phyloP scores from a whole-genome alignment of 1,140 invertebrate genomes.

The Cotesia glomerata region DNA sequence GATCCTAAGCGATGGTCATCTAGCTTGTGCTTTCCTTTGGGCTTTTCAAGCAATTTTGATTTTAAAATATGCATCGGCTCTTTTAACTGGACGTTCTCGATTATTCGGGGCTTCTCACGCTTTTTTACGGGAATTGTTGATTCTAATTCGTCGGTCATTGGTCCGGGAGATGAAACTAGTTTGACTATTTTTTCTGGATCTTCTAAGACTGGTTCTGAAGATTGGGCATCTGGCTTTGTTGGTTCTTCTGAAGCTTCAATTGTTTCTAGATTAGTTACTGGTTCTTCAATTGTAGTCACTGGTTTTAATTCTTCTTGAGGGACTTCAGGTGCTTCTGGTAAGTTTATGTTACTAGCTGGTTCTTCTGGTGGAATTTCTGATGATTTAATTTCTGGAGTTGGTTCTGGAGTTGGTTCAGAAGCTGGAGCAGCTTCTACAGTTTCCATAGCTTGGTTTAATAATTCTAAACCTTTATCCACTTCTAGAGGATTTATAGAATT shows the following conservation, averaged over 20 bases:
- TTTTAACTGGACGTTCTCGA: constrained; percentile 55
- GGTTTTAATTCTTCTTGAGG: too few relatives aligned
- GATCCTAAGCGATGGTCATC: constrained; percentile 39
- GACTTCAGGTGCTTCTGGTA: too few relatives aligned
- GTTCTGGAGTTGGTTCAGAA: neutral
- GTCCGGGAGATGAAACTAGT: neutral
- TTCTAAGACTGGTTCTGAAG: neutral
- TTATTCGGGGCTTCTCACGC: constrained; percentile 59
- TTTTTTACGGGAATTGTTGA: constrained; percentile 54
- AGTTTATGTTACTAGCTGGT: too few relatives aligned
- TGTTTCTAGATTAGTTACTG: too few relatives aligned
- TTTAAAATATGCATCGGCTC: constrained; percentile 56
- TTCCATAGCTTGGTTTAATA: too few relatives aligned
- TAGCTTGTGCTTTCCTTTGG: constrained; percentile 51
- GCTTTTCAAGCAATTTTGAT: constrained; percentile 52
- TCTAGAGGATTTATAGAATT: too few relatives aligned
- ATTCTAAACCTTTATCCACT: too few relatives aligned
- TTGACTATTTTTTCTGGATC: neutral
- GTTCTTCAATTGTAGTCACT: too few relatives aligned
- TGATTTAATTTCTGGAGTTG: neutral
- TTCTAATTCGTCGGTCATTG: constrained; percentile 33
- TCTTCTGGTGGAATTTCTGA: neutral
- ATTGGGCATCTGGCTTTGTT: too few relatives aligned
- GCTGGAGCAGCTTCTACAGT: too few relatives aligned
- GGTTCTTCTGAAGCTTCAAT: too few relatives aligned